phyloP scores from a whole-genome alignment of 2,888 invertebrate genomes.

The Drosophila nr. perissopoda region DNA sequence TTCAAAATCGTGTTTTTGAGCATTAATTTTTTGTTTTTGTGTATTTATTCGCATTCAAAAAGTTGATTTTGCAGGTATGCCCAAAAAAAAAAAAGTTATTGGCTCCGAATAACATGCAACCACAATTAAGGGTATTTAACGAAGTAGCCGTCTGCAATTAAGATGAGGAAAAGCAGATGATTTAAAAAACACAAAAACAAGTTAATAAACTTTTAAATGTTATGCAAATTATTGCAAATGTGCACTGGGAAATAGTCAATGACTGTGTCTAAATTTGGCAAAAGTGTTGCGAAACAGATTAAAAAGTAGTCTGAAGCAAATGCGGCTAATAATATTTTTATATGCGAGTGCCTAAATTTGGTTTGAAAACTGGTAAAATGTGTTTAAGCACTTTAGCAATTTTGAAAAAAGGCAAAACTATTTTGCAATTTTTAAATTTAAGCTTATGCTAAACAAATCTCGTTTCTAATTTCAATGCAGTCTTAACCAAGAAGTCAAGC shows the following conservation, averaged over 20 bases:
- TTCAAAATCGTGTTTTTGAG: conserved; percentile 19
- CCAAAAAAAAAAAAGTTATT: conserved; percentile 14
- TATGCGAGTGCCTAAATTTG: not conserved
- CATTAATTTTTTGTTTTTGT: conserved; percentile 17
- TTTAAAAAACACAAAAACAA: conserved; percentile 6
- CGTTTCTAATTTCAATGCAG: not conserved
- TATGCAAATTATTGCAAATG: conserved; percentile 29
- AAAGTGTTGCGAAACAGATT: not conserved
- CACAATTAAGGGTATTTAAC: conserved; percentile 37
- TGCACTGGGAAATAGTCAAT: conserved; percentile 15
- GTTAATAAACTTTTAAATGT: conserved; percentile 4
- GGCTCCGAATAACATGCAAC: conserved; percentile 47
- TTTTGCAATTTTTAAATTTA: not conserved
- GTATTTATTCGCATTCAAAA: conserved; percentile 19
- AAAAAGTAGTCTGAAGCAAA: not conserved
- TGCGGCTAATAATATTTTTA: not conserved
- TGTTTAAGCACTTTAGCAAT: not conserved
- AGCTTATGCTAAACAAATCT: not conserved
- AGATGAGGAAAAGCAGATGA: conserved; percentile 47
- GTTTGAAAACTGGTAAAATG: not conserved
- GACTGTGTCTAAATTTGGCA: not conserved
- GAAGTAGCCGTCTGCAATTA: conserved; percentile 24
- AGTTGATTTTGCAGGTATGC: conserved; percentile 41
- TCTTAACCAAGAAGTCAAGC: not conserved
- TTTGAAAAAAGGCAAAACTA: not conserved